Percentiles rank a stretch among this genome's conserved stretches.
These are phyloP conservation scores for Eugnorisma glareosa DNA, from an alignment of 2,888 invertebrate species.

Conservation along the genomic window DNA sequence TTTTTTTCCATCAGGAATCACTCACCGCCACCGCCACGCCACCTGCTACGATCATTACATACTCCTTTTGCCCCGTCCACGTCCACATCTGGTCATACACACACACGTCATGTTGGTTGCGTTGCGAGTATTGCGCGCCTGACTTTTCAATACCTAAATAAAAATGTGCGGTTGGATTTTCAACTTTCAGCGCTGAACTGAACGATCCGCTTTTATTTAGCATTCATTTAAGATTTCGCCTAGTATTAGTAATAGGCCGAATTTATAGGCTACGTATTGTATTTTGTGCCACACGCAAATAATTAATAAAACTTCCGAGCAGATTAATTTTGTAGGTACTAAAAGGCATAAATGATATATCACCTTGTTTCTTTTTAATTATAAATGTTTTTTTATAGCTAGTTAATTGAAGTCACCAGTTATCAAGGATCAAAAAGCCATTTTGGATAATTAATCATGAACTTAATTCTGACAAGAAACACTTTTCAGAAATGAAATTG, in stretches of 20 bases:
- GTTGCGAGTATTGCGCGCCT: too few relatives aligned
- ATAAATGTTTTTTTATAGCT: not conserved
- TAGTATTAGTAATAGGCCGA: not conserved
- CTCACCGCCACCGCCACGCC: too few relatives aligned
- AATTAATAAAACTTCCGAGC: conserved; percentile 10
- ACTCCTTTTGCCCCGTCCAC: too few relatives aligned
- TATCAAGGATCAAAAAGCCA: not conserved
- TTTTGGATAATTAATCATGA: not conserved
- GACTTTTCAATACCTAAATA: not conserved
- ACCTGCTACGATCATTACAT: too few relatives aligned
- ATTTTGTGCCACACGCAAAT: conserved; percentile 60
- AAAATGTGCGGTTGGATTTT: not conserved
- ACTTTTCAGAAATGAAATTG: not conserved
- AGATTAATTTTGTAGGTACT: conserved; percentile 6
- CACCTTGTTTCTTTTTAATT: conserved; percentile 20
- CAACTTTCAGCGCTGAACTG: not conserved
- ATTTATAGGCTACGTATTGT: conserved; percentile 19
- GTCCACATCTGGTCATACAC: too few relatives aligned
- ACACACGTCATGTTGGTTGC: too few relatives aligned
- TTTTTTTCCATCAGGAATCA: not conserved
- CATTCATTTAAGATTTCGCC: not conserved
- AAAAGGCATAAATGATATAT: conserved; percentile 36
- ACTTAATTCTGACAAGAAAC: not conserved
- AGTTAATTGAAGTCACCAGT: not conserved
- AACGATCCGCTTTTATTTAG: not conserved